Percentiles rank a stretch among this genome's conserved stretches.
phyloP scores from a whole-genome alignment of 2,888 invertebrate genomes.

The Lucinisca nassula region DNA sequence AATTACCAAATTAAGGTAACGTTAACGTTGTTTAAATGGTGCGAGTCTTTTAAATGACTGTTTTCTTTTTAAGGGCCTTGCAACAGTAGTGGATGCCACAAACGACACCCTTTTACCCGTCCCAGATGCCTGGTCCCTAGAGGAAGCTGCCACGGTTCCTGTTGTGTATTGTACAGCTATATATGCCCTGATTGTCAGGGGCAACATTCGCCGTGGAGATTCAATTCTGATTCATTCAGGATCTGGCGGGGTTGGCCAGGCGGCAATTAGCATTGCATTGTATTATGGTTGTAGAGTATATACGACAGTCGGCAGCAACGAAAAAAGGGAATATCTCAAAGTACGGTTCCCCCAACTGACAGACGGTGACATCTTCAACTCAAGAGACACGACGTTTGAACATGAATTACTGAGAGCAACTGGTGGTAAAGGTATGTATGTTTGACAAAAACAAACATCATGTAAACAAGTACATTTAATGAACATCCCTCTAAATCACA shows the following conservation, averaged over 20 bases:
- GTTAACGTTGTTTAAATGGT: too few relatives aligned
- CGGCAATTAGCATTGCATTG: constrained; percentile 97
- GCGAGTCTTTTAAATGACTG: too few relatives aligned
- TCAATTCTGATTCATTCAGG: constrained; percentile 96
- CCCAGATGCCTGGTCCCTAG: constrained; percentile 95
- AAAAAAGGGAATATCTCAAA: constrained; percentile 96
- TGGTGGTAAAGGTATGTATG: constrained; percentile 90
- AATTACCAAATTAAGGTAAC: too few relatives aligned
- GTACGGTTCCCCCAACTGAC: constrained; percentile 95
- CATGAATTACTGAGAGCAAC: constrained; percentile 95
- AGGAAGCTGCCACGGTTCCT: constrained; percentile 97
- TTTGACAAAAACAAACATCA: too few relatives aligned
- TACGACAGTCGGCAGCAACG: constrained; percentile 95
- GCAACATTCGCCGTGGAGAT: constrained; percentile 94
- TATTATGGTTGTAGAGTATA: constrained; percentile 93
- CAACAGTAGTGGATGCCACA: constrained; percentile 95
- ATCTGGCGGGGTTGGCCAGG: constrained; percentile 98
- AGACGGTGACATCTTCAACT: constrained; percentile 95
- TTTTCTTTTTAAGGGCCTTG: constrained; percentile 91
- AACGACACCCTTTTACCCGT: constrained; percentile 93
- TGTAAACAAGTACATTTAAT: too few relatives aligned
- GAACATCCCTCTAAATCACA: too few relatives aligned
- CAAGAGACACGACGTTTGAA: constrained; percentile 97
- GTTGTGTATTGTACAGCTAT: constrained; percentile 96
- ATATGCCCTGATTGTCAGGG: constrained; percentile 96